Conservation (phyloP, 2,888 invertebrate species). For the Spilosoma lubricipeda region DNA sequence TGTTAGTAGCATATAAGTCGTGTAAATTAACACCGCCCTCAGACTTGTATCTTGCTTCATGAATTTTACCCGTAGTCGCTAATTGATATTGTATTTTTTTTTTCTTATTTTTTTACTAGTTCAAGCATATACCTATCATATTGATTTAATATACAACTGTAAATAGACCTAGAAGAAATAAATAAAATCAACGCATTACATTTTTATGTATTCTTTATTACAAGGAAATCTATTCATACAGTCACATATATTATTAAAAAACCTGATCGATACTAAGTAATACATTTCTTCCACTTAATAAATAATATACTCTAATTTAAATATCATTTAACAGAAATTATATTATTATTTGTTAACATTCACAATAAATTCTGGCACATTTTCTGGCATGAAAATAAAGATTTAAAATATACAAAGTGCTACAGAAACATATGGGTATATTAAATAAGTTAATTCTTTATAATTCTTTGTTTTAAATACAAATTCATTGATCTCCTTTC, state of each 20-base stretch:
- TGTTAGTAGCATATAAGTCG: constrained; percentile 84
- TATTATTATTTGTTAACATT: constrained; percentile 46
- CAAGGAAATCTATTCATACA: constrained; percentile 82
- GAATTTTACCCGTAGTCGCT: constrained; percentile 69
- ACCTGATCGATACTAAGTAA: constrained; percentile 45
- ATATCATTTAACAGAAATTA: constrained; percentile 38
- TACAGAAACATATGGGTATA: background rate
- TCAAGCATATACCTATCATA: background rate
- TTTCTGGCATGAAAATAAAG: constrained; percentile 36
- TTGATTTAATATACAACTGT: background rate
- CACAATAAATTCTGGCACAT: constrained; percentile 46
- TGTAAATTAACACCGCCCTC: constrained; percentile 81
- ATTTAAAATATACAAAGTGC: constrained; percentile 18
- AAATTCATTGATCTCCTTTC: too few species aligned
- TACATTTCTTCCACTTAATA: constrained; percentile 39
- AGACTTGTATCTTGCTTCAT: constrained; percentile 65
- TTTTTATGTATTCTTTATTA: constrained; percentile 72
- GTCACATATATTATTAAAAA: constrained; percentile 75
- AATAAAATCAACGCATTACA: constrained; percentile 11
- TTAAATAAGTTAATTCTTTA: background rate
- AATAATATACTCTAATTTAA: constrained; percentile 36
- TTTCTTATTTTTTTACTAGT: constrained; percentile 11
- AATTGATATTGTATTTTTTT: constrained; percentile 64
- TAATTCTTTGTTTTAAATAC: too few species aligned
- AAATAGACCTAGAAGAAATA: background rate